Evolutionary conservation across 2,888 invertebrate genomes (phyloP).

Genomic region (Helicoverpa assulta): DNA sequence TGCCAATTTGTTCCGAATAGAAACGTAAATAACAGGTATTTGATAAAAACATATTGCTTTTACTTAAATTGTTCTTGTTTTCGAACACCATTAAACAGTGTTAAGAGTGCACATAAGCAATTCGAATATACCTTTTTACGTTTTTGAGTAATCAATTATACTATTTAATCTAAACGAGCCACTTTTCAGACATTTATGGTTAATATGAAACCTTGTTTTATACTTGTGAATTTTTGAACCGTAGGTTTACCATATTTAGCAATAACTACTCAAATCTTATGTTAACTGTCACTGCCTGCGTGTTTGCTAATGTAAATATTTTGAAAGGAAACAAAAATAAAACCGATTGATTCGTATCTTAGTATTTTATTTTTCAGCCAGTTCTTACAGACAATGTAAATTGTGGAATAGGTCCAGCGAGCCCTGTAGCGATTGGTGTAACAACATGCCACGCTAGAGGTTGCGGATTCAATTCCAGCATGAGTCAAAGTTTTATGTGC

Average conservation of each 20-base stretch:
- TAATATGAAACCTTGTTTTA: constrained; percentile 24
- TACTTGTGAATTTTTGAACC: constrained; percentile 34
- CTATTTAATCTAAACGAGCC: constrained; percentile 7
- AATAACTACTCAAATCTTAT: constrained; percentile 55
- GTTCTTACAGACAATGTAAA: too few species aligned
- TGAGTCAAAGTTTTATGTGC: too few species aligned
- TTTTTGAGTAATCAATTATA: constrained; percentile 11
- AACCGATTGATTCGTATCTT: constrained; percentile 38
- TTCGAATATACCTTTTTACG: background rate
- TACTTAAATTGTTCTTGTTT: too few species aligned
- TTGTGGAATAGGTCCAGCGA: too few species aligned
- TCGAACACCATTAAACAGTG: background rate
- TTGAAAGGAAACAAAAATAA: constrained; percentile 53
- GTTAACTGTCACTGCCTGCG: constrained; percentile 68
- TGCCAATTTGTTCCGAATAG: background rate
- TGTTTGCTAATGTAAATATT: constrained; percentile 65
- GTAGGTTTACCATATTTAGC: constrained; percentile 37
- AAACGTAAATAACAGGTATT: background rate
- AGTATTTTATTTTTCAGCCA: constrained; percentile 12
- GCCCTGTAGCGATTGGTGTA: too few species aligned
- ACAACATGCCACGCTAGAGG: too few species aligned
- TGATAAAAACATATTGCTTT: background rate
- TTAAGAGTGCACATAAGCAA: background rate
- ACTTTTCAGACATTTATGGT: constrained; percentile 6
- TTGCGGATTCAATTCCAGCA: too few species aligned